Conservation (phyloP, 2,113 vertebrate genomes). For the Calidris pugnax region DNA sequence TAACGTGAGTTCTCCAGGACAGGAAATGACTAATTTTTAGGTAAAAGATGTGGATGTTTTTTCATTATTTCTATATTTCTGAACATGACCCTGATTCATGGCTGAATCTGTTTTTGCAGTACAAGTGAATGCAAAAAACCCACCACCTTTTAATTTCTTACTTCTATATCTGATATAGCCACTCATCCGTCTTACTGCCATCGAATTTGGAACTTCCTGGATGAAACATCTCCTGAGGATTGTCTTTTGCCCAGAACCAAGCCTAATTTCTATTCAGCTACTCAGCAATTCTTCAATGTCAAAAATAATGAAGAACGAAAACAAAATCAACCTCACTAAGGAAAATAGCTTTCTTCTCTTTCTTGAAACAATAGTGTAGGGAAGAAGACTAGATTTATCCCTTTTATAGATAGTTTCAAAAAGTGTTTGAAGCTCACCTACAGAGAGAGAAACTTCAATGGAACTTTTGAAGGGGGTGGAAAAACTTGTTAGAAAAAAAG, state of each 20-base stretch:
- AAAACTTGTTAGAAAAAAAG: background rate
- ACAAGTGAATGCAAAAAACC: background rate
- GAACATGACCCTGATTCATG: background rate
- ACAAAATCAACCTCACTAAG: background rate
- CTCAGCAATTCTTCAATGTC: background rate
- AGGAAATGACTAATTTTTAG: background rate
- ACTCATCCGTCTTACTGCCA: background rate
- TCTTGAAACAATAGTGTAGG: background rate
- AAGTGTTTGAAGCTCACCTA: background rate
- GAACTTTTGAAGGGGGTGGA: background rate
- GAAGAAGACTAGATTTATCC: background rate
- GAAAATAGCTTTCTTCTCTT: background rate
- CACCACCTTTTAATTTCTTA: background rate
- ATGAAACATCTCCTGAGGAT: background rate
- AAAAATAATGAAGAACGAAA: background rate
- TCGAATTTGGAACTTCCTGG: background rate
- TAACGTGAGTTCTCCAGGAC: background rate
- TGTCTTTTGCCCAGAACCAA: background rate
- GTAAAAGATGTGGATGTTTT: background rate
- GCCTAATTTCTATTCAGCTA: background rate
- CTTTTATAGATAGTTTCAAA: background rate
- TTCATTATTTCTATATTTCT: background rate
- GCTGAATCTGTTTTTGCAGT: background rate
- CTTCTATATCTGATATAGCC: background rate
- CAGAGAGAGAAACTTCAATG: background rate